Base-by-base conservation (phyloP, 2,797 vertebrate genomes). In the Brotula barbata region DNA sequence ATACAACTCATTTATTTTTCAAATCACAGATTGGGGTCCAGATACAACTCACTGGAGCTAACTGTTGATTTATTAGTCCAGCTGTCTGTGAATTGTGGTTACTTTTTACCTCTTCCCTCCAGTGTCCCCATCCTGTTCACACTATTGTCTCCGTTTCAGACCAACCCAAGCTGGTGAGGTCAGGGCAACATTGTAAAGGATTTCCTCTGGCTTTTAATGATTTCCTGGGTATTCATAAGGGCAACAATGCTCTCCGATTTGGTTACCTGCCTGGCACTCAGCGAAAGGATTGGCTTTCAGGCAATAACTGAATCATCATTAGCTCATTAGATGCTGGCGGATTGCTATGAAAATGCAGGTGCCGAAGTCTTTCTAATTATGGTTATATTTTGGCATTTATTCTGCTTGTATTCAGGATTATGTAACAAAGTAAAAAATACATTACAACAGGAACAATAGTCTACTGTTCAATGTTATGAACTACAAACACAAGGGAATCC, bases 171-270 rank as follows among this genome's bases (percentile, higher is more conserved):
- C 76, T 75, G 79, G 71, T 85, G 86, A 87, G 89, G 89, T 91
- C 88, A 90, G 87, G 85, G 71, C 76, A 82, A 86, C 87, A 87
- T 88, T 89, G 85, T 90, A 87, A 87, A 91, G 85, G 87, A 91
- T 89, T 90, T 91, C 89, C 89, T 88, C 71, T 81, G 72, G 84
- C 83, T 80, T 77, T 89, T 89, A 91, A 91, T 90, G 80, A 88
- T 87, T 90, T 91, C 88, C 89, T 89, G 88, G 80, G 86, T 78
- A 89, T 90, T 89, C 85, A 87, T 77, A 72, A 75, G 81, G 83
- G 81, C 80, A 89, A 89, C 86, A 86, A 88, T 86, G 79, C 76
- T 56, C 71, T 77, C 52, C 57, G 85, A 81, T 89, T 84, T 14
- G 61, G 88, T 90, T 89, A 86, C 87, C 68, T 78, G 83, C 78